phyloP scores from a whole-genome alignment of 37 sponge, comb jelly and placozoan genomes.

The Ianthella basta region DNA sequence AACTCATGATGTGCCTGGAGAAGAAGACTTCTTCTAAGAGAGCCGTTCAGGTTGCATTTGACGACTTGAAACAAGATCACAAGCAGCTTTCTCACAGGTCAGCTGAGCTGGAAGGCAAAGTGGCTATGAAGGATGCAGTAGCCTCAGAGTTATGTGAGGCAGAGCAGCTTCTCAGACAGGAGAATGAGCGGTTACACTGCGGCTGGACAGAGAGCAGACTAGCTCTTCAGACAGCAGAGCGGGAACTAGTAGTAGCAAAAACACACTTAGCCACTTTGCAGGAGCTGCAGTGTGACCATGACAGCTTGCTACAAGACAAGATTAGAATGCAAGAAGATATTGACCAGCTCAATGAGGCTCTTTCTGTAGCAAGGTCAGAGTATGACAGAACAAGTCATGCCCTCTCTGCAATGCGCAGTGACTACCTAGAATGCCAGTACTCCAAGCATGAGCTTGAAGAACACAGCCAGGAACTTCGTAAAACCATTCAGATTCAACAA shows the following conservation, averaged over 20 bases:
- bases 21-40: neutral
- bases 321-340: neutral
- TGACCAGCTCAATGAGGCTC: conserved; percentile 15
- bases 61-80: neutral
- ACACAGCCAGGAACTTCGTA: neutral
- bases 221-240: too few species aligned
- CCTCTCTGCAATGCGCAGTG: conserved; percentile 14
- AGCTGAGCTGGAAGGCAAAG: too few species aligned
- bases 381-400: conserved; percentile 9
- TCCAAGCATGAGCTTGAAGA: conserved; percentile 6
- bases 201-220: too few species aligned
- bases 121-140: too few species aligned
- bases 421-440: conserved; percentile 15
- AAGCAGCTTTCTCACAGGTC: neutral
- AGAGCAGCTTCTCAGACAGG: too few species aligned
- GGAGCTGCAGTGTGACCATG: neutral
- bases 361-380: conserved; percentile 1
- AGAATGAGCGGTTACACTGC: too few species aligned
- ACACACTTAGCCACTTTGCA: too few species aligned
- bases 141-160: too few species aligned
- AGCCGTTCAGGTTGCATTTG: neutral
- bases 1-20: neutral
- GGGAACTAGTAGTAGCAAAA: too few species aligned
- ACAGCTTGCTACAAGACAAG: conserved; percentile 16
- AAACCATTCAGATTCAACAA: conserved; percentile 7